Evolutionary conservation across 2,888 invertebrate species (phyloP), one percentile per base, ranked within the genome.

Genomic region (Conus canariensis): DNA sequence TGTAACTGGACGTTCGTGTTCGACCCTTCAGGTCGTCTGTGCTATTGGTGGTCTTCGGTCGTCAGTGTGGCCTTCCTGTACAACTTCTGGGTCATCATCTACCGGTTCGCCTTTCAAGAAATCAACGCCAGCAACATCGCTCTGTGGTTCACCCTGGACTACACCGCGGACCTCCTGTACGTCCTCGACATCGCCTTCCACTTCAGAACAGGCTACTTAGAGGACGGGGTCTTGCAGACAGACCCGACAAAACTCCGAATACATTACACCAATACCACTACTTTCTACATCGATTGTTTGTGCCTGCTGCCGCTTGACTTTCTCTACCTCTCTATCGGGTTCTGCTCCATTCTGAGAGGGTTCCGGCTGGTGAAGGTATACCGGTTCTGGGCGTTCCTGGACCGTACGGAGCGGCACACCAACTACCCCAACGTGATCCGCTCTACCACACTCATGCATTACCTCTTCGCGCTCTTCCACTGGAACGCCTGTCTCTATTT

Each of bases 401-500:
- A 99, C 97, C 97, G 99, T 94, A 99, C 99, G 90, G 99, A 99
- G 97, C 97, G 99, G 93, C 99, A 99, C 96, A 99, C 99, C 95
- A 99, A 99, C 97, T 99, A 99, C 97, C 99, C 99, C 93, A 99
- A 99, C 97, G 97, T 99, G 95, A 99, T 96, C 90, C 94, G 96
- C 30, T 96, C 96, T 0, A 88, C 96, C 14, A 95, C 96, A 10
- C 93, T 96, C 60, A 94, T 96, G 91, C 99, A 99, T 97, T 99
- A 99, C 97, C 97, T 99, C 96, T 97, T 99, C 97, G 99, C 99
- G 97, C 98, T 99, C 97, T 99, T 99, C 97, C 99, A 99, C 97
- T 99, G 99, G 99, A 99, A 99, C 97, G 99, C 99, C 96, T 99
- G 99, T 97, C 97, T 99, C 97, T 99, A 99, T 97, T 98, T 99